These are phyloP conservation scores for Corvus moneduloides DNA, from an alignment of 2,113 vertebrate species.

Conservation along the genomic window DNA sequence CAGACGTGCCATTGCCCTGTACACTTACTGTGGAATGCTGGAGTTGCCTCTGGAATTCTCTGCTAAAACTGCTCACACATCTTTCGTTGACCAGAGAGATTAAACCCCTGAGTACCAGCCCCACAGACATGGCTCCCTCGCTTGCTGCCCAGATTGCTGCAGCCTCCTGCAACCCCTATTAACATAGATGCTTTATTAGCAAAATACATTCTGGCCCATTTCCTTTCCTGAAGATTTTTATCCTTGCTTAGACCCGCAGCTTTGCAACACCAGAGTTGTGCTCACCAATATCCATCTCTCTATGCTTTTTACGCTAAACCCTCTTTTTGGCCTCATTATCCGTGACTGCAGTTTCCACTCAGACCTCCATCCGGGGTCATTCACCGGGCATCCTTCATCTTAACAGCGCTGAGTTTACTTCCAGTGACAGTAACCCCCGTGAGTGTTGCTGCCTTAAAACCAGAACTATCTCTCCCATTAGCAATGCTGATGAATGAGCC, in stretches of 20 bases:
- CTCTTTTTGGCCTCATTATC: slow-evolving; percentile 64
- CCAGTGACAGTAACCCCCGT: slow-evolving; percentile 22
- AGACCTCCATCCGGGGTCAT: slow-evolving; percentile 38
- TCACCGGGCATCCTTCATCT: slow-evolving; percentile 38
- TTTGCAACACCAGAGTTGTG: not conserved
- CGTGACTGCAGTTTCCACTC: not conserved
- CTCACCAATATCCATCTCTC: slow-evolving; percentile 10
- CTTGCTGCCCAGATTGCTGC: not conserved
- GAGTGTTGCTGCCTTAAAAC: slow-evolving; percentile 27
- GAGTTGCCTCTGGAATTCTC: not conserved
- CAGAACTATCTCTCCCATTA: slow-evolving; percentile 26
- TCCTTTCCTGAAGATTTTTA: not conserved
- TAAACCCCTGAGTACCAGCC: not conserved
- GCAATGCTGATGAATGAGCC: slow-evolving; percentile 33
- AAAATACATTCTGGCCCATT: slow-evolving; percentile 22
- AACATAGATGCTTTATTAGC: slow-evolving; percentile 2
- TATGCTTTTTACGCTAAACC: slow-evolving; percentile 1
- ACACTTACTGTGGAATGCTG: not conserved
- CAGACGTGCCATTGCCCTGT: not conserved
- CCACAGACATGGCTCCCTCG: rapidly evolving
- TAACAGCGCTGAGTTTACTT: slow-evolving; percentile 29
- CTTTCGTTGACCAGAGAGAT: not conserved
- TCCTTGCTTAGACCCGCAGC: not conserved
- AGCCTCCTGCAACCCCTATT: not conserved
- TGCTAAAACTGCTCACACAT: not conserved